Conservation (phyloP, 2,888 invertebrate genomes). For the Ceriagrion tenellum region DNA sequence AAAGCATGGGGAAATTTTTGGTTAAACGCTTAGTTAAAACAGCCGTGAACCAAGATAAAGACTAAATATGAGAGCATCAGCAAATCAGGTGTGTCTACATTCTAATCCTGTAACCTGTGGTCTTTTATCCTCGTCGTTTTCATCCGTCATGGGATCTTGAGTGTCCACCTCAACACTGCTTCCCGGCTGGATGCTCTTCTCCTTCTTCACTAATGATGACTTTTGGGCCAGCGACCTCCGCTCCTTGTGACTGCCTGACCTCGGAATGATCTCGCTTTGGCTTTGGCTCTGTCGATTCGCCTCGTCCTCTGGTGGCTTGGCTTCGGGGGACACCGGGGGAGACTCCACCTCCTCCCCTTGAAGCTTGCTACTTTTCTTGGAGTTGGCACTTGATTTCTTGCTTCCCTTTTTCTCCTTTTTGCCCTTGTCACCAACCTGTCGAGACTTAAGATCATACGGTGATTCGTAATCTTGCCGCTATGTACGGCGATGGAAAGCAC, state of each 20-base stretch:
- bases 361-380: neutral
- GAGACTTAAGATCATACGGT: no score
- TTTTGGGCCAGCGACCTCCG: neutral
- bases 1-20: no score
- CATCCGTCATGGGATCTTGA: neutral
- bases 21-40: no score
- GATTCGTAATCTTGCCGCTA: no score
- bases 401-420: neutral
- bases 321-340: neutral
- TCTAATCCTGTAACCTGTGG: neutral
- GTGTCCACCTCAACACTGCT: neutral
- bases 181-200: neutral
- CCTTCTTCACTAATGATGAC: neutral
- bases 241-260: neutral
- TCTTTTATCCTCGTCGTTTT: neutral
- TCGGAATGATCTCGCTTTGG: neutral
- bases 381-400: neutral
- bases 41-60: no score
- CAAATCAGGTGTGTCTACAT: no score
- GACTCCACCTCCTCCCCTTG: neutral
- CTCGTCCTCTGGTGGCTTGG: neutral
- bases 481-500: no score
- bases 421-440: neutral
- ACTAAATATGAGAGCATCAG: no score
- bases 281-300: neutral